Evolutionary conservation across 2,113 vertebrate species (phyloP), one percentile per base, ranked within the genome.

Genomic region (Cyprinodon tularosa): DNA sequence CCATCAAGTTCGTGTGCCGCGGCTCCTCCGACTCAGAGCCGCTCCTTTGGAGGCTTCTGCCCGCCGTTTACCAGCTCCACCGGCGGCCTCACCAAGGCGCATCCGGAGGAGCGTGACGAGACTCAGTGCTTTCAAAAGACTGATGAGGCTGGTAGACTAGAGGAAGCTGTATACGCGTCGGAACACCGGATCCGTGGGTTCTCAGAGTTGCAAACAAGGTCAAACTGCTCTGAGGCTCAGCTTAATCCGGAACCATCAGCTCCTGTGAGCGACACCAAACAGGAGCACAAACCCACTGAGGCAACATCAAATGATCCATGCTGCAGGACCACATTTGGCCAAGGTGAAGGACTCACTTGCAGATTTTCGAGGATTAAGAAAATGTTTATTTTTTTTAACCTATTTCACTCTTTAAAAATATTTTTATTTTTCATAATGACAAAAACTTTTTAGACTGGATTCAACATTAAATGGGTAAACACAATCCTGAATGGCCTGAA

Each of bases 261-360:
- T 76, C 83, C 95, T 57, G 85, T 93, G 88, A 94, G 95, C 82
- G 93, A 91, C 83, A 71, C 91, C 91, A 96, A 96, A 89, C 93
- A 93, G 90, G 91, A 95, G 84, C 92, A 95, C 91, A 95, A 94
- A 92, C 95, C 94, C 88, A 87, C 93, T 88, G 96, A 95, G 79
- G 90, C 94, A 37, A 80, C 95, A 65, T 89, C 95, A 68, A 93
- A 90, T 83, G 90, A 94, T 90, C 92, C 95, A 67, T 96, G 95
- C 94, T 93, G 93, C 94, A 94, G 96, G 93, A 91, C 95, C 89
- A 94, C 95, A 71, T 95, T 95, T 91, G 91, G 93, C 89, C 95
- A 97, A 93, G 97, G 97, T 98, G 63, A 96, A 84, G 91, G 62
- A 42, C 64, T 38, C 12, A 14, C 9, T 39, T 38, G 62, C 13